Base-by-base conservation (phyloP, 1,140 invertebrate species). In the Pantala flavescens region DNA sequence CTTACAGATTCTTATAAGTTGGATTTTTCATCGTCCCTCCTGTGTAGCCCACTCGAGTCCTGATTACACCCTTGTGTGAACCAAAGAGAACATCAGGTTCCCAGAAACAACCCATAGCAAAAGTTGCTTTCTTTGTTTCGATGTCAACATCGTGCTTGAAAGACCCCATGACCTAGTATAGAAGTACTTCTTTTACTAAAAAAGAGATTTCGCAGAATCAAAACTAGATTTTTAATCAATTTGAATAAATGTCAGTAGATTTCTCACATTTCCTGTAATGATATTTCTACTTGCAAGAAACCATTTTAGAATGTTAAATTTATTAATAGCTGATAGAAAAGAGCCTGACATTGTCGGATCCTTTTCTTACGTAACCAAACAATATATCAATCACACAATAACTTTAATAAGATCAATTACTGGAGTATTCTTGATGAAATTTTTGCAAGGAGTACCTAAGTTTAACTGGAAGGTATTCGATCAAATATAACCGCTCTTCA, bases 71-170 rank as follows among this genome's bases (percentile, higher is more conserved):
- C 1, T 84, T 84, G 43, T 90, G 90, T 63, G 89, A 91, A 2
- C 96, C 96, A 83, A 95, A 98, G 71, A 94, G 84, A 0, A 93
- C 91, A 81, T 98, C 96, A 23, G 93, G 92, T n/a, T 92, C 93
- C 96, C 96, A 98, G 82, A 98, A 98, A 82, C 96, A 98, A 70
- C 94, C 94, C 93, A 98, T 95, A 7, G 93, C 95, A 82, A 98
- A 96, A 0, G 94, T 96, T 0, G 95, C 95, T 74, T 84, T 83
- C 76, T 87, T 85, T 3, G 77, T 81, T 14, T 78, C 76, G 14
- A 79, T 63, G 70, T 79, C 77, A 16, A 82, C 78, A 74, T 86
- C 81, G 55, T 84, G 81, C 24, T 84, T 43, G 16, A 72, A 23
- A 78, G 10, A 77, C 23, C 11, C 77, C 78, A 74, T 79, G 76